Base-by-base conservation (phyloP, 64 coral and sea anemone species). In the Dendrophyllia cribrosa region DNA sequence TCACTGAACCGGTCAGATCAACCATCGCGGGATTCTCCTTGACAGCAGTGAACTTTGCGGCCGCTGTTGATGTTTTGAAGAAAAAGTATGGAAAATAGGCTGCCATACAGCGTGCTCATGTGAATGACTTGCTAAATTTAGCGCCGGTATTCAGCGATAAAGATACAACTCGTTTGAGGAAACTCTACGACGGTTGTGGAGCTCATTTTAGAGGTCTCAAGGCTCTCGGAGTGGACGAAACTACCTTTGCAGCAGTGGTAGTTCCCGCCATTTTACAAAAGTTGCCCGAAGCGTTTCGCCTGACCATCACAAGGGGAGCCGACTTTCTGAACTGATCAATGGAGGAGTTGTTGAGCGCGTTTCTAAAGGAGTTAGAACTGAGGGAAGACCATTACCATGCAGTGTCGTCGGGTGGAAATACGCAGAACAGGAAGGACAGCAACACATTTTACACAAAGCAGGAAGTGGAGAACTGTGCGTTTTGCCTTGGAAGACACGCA, bases 381-480 rank as follows among this genome's bases (percentile, higher is more conserved):
- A 22, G 82, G 43, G 90, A 92, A 60, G 90, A 92, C 51, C 89
- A 91, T 23, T 49, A 61, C 52, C n/a, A 56, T 7, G 12, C 73
- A 66, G 48, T 17, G 10, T 19, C 59, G 75, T 4, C 15, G 65
- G 70, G 76, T 25, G 17, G 12, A 56, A 9, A 12, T 9, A 1
- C 53, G 53, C 53, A 56, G 53, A 56, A 26, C 55, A 50, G 67
- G 51, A 61, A 73, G 59, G 46, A 56, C 56, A 21, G 73, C 90
- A 92, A 82, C 50, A 72, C 82, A 10, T 55, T 87, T 16, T 19
- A 63, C 43, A 63, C 82, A 8, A 56, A 16, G 26, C 6, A 14
- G 21, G 75, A 50, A 89, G 73, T 69, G 59, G 74, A 7, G 10
- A 59, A 21, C 21, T 88, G 69, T 77, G 72, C 59, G 3, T 86